Percentiles rank a stretch among this genome's conserved stretches.
Conservation (phyloP, 1,140 invertebrate genomes). For the Bombus cullumanus region DNA sequence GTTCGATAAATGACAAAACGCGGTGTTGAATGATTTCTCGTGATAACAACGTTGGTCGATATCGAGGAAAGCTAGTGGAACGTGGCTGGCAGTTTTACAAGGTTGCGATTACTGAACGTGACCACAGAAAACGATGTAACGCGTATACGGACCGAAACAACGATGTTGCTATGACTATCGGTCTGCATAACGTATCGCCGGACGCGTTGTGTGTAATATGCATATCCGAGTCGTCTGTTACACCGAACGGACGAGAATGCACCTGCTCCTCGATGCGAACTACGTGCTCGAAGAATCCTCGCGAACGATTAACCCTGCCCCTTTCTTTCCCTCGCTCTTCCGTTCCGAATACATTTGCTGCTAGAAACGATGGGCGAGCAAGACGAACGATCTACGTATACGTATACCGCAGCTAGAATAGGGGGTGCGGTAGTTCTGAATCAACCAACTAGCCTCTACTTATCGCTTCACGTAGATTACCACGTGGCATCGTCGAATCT, state of each 20-base stretch:
- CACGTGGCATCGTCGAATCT: slow-evolving; percentile 27
- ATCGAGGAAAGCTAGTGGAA: slow-evolving; percentile 53
- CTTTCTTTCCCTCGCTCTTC: slow-evolving; percentile 47
- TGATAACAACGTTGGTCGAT: slow-evolving; percentile 40
- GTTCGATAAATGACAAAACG: too few relatives aligned
- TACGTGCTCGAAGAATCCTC: slow-evolving; percentile 18
- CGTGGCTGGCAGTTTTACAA: slow-evolving; percentile 57
- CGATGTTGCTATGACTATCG: slow-evolving; percentile 13
- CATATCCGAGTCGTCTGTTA: slow-evolving; percentile 54
- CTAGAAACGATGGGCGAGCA: slow-evolving; percentile 45
- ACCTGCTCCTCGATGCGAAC: slow-evolving; percentile 74
- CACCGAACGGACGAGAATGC: slow-evolving; percentile 64
- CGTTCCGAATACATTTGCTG: slow-evolving; percentile 62
- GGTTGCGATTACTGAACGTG: slow-evolving; percentile 53
- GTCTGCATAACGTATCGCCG: slow-evolving; percentile 43
- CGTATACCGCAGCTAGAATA: neutral
- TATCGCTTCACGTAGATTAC: slow-evolving; percentile 59
- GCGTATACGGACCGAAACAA: neutral
- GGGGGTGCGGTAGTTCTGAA: slow-evolving; percentile 50
- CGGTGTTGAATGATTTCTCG: slow-evolving; percentile 54
- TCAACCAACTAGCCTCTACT: slow-evolving; percentile 45
- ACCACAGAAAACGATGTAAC: slow-evolving; percentile 48
- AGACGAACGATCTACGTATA: neutral
- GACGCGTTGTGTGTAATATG: slow-evolving; percentile 54
- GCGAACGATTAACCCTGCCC: neutral